A percentile compares a stretch with the other conserved stretches of the same genome.
These are phyloP conservation scores for Aromia moschata DNA, from an alignment of 2,888 invertebrate genomes.

Conservation along the genomic window DNA sequence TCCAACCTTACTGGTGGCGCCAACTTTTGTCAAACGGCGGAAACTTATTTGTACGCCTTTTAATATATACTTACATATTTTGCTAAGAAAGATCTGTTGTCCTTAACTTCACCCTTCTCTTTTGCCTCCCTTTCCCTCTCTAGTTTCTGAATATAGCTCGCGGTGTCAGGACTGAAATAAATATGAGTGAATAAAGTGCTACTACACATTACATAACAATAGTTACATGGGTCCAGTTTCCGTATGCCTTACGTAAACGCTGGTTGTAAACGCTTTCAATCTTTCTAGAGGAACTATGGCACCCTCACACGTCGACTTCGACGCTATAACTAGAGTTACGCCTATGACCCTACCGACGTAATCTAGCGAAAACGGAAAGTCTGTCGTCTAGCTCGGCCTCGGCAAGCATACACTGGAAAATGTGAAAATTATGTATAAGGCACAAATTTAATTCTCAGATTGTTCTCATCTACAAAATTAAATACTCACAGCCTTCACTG, in stretches of 20 bases:
- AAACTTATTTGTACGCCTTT: too few species aligned
- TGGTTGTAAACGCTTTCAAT: slow-evolving; percentile 74
- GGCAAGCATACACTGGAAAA: slow-evolving; percentile 73
- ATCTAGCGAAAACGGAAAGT: slow-evolving; percentile 81
- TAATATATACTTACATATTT: slow-evolving; percentile 87
- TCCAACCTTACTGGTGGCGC: too few species aligned
- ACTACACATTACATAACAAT: slow-evolving; percentile 15
- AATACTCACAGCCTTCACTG: slow-evolving; percentile 76
- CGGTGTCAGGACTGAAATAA: slow-evolving; percentile 85
- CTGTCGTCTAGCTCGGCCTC: slow-evolving; percentile 81
- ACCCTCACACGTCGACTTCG: slow-evolving; percentile 63
- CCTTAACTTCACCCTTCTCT: slow-evolving; percentile 89
- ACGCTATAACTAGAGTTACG: slow-evolving; percentile 69
- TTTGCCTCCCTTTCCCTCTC: slow-evolving; percentile 90
- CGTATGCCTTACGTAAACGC: slow-evolving; percentile 80
- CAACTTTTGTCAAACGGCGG: too few species aligned
- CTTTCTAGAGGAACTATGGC: slow-evolving; percentile 60
- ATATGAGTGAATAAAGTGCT: background rate
- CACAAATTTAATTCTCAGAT: background rate
- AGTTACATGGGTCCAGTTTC: slow-evolving; percentile 82
- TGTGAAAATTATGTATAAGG: too few species aligned
- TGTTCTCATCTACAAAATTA: background rate
- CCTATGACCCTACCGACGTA: slow-evolving; percentile 81
- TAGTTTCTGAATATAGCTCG: slow-evolving; percentile 91
- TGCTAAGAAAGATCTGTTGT: slow-evolving; percentile 94